A percentile compares a stretch with the other conserved stretches of the same genome.
Conservation (phyloP, 1,140 invertebrate species). For the Bombus confusus region DNA sequence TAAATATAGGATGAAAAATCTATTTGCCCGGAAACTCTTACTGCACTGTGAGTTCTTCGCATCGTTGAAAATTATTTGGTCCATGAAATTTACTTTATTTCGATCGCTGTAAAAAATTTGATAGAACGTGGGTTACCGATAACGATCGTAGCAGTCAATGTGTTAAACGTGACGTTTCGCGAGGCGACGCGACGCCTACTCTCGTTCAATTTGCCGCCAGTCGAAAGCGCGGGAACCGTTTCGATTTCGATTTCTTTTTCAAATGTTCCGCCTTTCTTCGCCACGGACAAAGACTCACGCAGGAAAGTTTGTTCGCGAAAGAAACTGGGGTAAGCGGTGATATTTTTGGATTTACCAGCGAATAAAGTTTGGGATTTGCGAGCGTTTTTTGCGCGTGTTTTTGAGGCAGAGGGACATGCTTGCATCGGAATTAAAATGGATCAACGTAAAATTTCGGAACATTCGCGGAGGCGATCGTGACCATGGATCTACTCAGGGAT, state of each 20-base stretch:
- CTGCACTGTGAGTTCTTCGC: too few species aligned
- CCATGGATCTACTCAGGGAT: background rate
- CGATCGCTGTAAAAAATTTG: too few species aligned
- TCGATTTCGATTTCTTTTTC: slow-evolving; percentile 21
- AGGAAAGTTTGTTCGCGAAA: too few species aligned
- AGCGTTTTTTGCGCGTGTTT: slow-evolving; percentile 1
- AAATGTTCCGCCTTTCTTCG: background rate
- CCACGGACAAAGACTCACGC: background rate
- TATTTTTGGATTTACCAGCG: background rate
- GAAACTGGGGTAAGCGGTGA: background rate
- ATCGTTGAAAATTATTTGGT: too few species aligned
- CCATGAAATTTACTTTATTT: too few species aligned
- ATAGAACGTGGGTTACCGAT: too few species aligned
- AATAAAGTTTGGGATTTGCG: slow-evolving; percentile 40
- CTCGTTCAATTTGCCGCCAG: slow-evolving; percentile 10
- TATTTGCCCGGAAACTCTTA: too few species aligned
- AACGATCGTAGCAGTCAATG: too few species aligned
- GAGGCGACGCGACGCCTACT: slow-evolving; percentile 15
- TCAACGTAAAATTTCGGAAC: slow-evolving; percentile 10
- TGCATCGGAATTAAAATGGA: background rate
- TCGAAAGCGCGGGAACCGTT: background rate
- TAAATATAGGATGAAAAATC: too few species aligned
- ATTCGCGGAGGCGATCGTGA: slow-evolving; percentile 23
- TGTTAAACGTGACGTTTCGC: slow-evolving; percentile 18
- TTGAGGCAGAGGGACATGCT: background rate